Evolutionary conservation across 2,797 vertebrate genomes (phyloP).

Genomic region (Arremon aurantiirostris): DNA sequence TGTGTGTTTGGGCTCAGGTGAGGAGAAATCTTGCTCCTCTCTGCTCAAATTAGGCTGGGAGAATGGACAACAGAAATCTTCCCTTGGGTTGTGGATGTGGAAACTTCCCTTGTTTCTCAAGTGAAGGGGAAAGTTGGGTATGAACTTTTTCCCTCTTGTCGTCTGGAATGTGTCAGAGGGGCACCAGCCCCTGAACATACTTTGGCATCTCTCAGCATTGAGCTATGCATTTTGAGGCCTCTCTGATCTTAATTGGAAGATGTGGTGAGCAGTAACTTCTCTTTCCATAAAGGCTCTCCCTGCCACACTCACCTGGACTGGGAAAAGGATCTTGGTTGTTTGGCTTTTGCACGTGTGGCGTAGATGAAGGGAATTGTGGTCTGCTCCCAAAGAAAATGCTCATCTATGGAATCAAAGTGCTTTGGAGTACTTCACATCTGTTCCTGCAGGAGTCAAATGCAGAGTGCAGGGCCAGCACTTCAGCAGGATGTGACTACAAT

Average conservation of each 20-base stretch:
- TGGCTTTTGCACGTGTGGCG: accelerated
- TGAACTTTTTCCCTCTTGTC: background rate
- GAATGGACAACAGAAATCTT: background rate
- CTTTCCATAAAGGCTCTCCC: background rate
- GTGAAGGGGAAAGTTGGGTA: background rate
- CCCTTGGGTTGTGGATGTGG: background rate
- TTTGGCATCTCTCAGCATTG: background rate
- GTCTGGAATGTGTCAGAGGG: background rate
- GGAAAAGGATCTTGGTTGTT: background rate
- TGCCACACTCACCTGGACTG: background rate
- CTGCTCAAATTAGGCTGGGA: background rate
- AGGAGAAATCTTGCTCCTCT: background rate
- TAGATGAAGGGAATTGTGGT: background rate
- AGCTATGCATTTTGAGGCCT: background rate
- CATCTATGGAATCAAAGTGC: background rate
- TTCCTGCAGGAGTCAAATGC: background rate
- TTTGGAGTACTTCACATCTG: background rate
- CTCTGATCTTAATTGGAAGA: background rate
- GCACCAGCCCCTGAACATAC: background rate
- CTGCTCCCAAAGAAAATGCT: background rate
- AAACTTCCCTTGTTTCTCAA: background rate
- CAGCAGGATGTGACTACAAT: background rate
- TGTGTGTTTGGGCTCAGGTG: background rate
- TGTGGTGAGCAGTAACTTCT: background rate
- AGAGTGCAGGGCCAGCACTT: background rate